Evolutionary conservation across 2,113 vertebrate species (phyloP), one percentile per base, ranked within the genome.

Genomic region (Globicephala melas): DNA sequence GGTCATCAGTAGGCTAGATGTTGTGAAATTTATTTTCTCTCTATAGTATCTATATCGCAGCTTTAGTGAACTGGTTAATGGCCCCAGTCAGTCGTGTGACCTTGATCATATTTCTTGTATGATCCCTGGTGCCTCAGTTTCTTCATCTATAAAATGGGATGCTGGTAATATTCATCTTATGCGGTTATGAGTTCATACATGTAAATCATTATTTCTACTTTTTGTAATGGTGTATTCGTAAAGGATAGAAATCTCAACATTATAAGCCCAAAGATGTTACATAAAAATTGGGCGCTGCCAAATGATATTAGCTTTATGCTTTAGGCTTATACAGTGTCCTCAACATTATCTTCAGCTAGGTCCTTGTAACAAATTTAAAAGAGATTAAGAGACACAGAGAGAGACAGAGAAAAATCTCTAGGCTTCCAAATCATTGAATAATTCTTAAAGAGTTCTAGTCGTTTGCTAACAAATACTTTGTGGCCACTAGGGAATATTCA

Each of bases 141-240:
- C 68, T 84, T 93, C 44, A 44, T 76, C 60, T 73, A 60, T 85
- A 80, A 85, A 95, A 96, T 81, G 44, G 15, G n/a, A 23, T 86
- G n/a, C 44, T 76, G 28, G 7, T 38, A 70, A 23, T 53, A 77
- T 91, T 74, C 71, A 71, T 82, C 63, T 93, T 26, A 68, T 38
- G 80, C 0, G 13, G 13, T 76, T 86, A 44, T 79, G 65, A 79
- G 6, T 83, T 93, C 28, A 62, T 20, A 82, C 89, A 60, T 8
- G 2, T 71, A 85, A 67, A 70, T 70, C 58, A 93, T 90, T 82
- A 90, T 87, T 97, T 92, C 47, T 89, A 33, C 44, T 95, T 94
- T 89, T 68, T 81, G 17, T 91, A 80, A 50, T 87, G 36, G 71
- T 91, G 3, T 36, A 77, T 91, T 88, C 15, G 36, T 74, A 80